Evolutionary conservation across 1,140 invertebrate species (phyloP).

Genomic region (Antheraea mylitta): DNA sequence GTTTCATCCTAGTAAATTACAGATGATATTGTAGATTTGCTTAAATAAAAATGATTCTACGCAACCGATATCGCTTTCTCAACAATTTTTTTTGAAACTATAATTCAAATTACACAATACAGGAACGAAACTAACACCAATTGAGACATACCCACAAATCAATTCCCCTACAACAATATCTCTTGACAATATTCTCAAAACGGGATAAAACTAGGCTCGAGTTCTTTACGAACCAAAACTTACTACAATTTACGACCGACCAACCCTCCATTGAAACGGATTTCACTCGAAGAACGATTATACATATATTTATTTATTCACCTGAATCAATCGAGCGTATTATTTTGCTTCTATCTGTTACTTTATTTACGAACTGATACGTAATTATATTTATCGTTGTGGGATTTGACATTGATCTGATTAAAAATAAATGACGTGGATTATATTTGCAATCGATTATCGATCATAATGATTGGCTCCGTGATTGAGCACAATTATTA

Average conservation of each 20-base stretch:
- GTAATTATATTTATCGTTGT: too few species aligned
- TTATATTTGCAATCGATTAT: too few species aligned
- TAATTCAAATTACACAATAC: neutral
- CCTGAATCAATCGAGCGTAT: slow-evolving; percentile 45
- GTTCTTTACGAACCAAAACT: slow-evolving; percentile 66
- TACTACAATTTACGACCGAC: slow-evolving; percentile 47
- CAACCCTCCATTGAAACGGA: neutral
- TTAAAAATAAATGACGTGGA: too few species aligned
- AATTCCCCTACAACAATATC: slow-evolving; percentile 22
- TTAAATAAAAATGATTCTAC: neutral
- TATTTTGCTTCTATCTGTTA: neutral
- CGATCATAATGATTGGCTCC: too few species aligned
- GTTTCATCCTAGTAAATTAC: too few species aligned
- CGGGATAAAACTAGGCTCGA: slow-evolving; percentile 34
- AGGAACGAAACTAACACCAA: neutral
- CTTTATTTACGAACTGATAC: neutral
- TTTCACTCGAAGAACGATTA: neutral
- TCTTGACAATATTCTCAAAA: slow-evolving; percentile 27
- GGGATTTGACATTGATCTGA: too few species aligned
- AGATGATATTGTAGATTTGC: too few species aligned
- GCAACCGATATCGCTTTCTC: neutral
- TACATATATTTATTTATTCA: neutral
- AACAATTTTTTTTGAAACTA: neutral
- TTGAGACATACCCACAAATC: neutral
- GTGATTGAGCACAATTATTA: too few species aligned